Percentiles rank a stretch among this genome's conserved stretches.
phyloP scores from a whole-genome alignment of 2,797 vertebrate species.

The Siniperca obscura region DNA sequence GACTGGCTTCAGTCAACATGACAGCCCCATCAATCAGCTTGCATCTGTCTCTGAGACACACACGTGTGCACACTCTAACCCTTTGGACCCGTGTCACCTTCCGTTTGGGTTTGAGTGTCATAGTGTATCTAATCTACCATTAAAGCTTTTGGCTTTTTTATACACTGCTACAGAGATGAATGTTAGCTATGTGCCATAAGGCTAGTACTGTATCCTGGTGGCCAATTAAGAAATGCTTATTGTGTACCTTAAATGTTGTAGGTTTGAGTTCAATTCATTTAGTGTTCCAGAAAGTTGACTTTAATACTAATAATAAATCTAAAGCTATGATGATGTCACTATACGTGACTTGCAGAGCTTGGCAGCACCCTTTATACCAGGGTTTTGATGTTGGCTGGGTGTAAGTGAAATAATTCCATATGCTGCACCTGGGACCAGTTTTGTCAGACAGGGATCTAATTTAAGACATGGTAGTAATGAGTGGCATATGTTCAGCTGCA shows the following conservation, averaged over 20 bases:
- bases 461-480: conserved; percentile 41
- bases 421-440: conserved; percentile 69
- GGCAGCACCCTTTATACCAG: conserved; percentile 42
- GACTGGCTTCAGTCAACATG: conserved; percentile 4
- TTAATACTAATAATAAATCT: conserved; percentile 36
- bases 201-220: not conserved
- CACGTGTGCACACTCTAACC: conserved; percentile 23
- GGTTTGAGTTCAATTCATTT: not conserved
- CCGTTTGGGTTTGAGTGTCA: conserved; percentile 1
- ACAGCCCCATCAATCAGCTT: conserved; percentile 35
- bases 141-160: not conserved
- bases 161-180: not conserved
- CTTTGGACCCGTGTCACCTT: conserved; percentile 27
- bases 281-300: not conserved
- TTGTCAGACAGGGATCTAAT: conserved; percentile 44
- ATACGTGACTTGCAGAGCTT: conserved; percentile 32
- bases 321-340: conserved; percentile 32
- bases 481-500: conserved; percentile 53
- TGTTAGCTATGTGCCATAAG: not conserved
- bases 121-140: not conserved
- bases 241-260: not conserved
- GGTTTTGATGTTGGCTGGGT: conserved; percentile 56
- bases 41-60: conserved; percentile 12
- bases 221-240: not conserved
- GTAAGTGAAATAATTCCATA: conserved; percentile 61